phyloP scores from a whole-genome alignment of 1,140 invertebrate genomes.

The Tetramorium parvispinum region DNA sequence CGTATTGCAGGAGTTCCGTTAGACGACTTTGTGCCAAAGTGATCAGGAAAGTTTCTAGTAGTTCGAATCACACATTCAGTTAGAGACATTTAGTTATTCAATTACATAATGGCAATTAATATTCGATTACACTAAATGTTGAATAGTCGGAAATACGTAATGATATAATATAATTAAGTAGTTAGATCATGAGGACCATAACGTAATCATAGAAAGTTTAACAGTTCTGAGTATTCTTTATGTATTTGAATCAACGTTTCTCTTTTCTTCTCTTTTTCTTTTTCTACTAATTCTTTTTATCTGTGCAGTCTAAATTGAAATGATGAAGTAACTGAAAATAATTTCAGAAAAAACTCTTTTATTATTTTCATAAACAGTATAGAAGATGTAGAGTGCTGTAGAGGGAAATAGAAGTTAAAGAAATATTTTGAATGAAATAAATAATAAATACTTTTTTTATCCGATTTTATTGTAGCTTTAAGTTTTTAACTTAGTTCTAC shows the following conservation, averaged over 20 bases:
- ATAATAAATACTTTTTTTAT: slow-evolving; percentile 15
- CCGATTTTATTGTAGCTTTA: slow-evolving; percentile 24
- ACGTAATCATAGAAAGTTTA: background rate
- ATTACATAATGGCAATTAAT: slow-evolving; percentile 5
- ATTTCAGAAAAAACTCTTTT: slow-evolving; percentile 8
- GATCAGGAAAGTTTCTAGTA: slow-evolving; percentile 43
- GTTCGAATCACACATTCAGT: slow-evolving; percentile 22
- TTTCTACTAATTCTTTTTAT: background rate
- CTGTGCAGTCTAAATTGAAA: background rate
- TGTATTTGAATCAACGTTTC: background rate
- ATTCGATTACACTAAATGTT: slow-evolving; percentile 31
- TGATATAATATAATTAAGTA: slow-evolving; percentile 4
- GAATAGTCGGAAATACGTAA: slow-evolving; percentile 5
- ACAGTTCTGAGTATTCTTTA: background rate
- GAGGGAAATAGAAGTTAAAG: background rate
- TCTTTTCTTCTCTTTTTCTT: background rate
- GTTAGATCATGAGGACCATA: background rate
- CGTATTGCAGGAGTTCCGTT: slow-evolving; percentile 11
- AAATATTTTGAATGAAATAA: slow-evolving; percentile 33
- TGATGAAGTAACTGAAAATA: background rate
- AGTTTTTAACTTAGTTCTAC: slow-evolving; percentile 6
- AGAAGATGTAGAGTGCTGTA: background rate
- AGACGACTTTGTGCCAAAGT: slow-evolving; percentile 47
- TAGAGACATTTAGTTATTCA: slow-evolving; percentile 13
- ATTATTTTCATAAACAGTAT: background rate